Evolutionary conservation across 2,888 invertebrate genomes (phyloP).

Genomic region (Drosophila antonietae): DNA sequence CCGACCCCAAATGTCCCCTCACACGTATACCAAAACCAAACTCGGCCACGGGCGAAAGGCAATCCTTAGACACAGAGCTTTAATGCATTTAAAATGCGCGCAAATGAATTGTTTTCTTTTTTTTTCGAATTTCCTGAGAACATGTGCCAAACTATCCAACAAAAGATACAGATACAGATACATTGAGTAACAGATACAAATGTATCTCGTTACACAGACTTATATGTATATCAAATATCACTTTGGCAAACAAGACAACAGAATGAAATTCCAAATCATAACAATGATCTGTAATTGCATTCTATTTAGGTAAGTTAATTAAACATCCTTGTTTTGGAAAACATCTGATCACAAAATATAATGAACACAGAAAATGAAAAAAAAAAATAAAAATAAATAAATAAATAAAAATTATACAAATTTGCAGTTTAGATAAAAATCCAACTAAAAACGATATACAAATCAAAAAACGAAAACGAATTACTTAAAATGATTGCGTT

Average conservation of each 20-base stretch:
- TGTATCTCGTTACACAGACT: conserved; percentile 14
- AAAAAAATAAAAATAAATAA: too few relatives aligned
- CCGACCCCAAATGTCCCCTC: conserved; percentile 14
- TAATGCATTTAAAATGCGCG: conserved; percentile 72
- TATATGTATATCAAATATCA: conserved; percentile 52
- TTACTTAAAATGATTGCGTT: conserved; percentile 79
- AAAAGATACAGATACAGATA: conserved; percentile 33
- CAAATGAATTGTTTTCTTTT: conserved; percentile 52
- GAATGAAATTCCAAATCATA: conserved; percentile 42
- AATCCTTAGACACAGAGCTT: conserved; percentile 56
- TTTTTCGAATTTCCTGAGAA: conserved; percentile 51
- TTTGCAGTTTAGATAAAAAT: conserved; percentile 69
- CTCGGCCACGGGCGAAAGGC: conserved; percentile 40
- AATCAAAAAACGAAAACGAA: conserved; percentile 50
- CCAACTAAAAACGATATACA: conserved; percentile 37
- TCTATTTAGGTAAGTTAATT: conserved; percentile 69
- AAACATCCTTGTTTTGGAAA: conserved; percentile 83
- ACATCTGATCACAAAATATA: conserved; percentile 84
- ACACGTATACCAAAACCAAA: conserved; percentile 20
- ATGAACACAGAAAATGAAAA: conserved; percentile 39
- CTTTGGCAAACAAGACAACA: conserved; percentile 37
- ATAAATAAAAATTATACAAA: conserved; percentile 41
- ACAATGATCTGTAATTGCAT: conserved; percentile 38
- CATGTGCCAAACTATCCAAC: conserved; percentile 75
- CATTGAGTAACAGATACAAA: conserved; percentile 25